Base-by-base conservation (phyloP, 2,797 vertebrate genomes). In the Sebastes nivosus region DNA sequence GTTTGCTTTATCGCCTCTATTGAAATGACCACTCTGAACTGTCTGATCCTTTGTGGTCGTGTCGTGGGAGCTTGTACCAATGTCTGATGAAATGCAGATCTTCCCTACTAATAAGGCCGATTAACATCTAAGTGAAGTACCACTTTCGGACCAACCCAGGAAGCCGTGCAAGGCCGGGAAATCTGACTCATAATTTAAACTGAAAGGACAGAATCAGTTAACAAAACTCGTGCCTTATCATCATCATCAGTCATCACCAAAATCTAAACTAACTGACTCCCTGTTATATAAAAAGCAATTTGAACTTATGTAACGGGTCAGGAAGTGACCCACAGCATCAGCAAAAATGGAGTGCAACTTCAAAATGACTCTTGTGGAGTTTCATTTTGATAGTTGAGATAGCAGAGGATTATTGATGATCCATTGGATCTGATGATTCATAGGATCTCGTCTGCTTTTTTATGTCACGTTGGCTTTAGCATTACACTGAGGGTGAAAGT, bases 181-280 rank as follows among this genome's bases (percentile, higher is more conserved):
- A 83, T 87, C 54, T 75, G 80, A 32, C 34, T 85, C 73, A 68
- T 89, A 75, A 92, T 87, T 92, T 77, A 86, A 81, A 85, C 77
- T 85, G 72, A 89, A 92, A 88, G 69, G 77, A 77, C 74, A 81
- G 66, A 92, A 91, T 84, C 71, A 78, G 77, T 91, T 84, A 92
- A 83, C 71, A 79, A 80, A 82, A 85, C 54, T 9, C 74, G 54
- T 75, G 74, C 89, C 84, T 82, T 84, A 89, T 93, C 85, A 52
- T 76, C 46, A 50, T 50, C 46, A 75, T 90, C 78, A 59, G 75
- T 80, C 76, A 77, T 83, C 61, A 64, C 32, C 67, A 25, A 84
- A 83, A 80, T 73, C 65, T 54, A 72, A 75, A 86, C 59, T 67
- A 77, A 82, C 72, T 50, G 38, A 54, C 63, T 75, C 50, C 34